Percentiles rank a stretch among this genome's conserved stretches.
These are phyloP conservation scores for Solen grandis DNA, from an alignment of 1,140 invertebrate genomes.

Conservation along the genomic window DNA sequence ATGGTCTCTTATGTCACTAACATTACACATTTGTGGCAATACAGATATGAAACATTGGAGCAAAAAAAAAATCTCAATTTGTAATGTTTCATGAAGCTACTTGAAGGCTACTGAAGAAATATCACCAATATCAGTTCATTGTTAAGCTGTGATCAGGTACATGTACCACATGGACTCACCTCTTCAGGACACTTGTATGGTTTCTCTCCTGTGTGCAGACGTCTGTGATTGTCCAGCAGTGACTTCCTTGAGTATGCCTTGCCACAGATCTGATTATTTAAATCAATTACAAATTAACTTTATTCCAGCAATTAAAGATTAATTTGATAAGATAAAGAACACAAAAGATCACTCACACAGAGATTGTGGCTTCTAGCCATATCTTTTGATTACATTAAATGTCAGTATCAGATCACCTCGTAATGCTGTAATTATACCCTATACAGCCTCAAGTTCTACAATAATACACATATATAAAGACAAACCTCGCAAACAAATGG, in stretches of 20 bases:
- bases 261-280: slow-evolving; percentile 71
- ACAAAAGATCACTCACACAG: background rate
- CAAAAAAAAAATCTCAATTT: background rate
- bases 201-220: slow-evolving; percentile 90
- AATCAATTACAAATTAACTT: slow-evolving; percentile 87
- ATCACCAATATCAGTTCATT: background rate
- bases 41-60: background rate
- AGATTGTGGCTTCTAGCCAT: background rate
- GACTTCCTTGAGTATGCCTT: slow-evolving; percentile 59
- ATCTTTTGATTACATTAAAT: background rate
- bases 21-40: too few species aligned
- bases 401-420: too few species aligned
- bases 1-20: too few species aligned
- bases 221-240: slow-evolving; percentile 76
- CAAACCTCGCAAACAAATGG: slow-evolving; percentile 80
- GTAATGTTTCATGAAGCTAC: background rate
- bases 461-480: slow-evolving; percentile 62
- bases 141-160: background rate
- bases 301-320: background rate
- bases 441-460: too few species aligned
- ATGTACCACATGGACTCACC: slow-evolving; percentile 1
- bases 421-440: too few species aligned
- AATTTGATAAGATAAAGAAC: background rate
- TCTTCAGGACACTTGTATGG: slow-evolving; percentile 88
- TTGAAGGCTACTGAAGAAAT: background rate